These are phyloP conservation scores for Edolisoma coerulescens DNA, from an alignment of 2,113 vertebrate species.

Conservation along the genomic window DNA sequence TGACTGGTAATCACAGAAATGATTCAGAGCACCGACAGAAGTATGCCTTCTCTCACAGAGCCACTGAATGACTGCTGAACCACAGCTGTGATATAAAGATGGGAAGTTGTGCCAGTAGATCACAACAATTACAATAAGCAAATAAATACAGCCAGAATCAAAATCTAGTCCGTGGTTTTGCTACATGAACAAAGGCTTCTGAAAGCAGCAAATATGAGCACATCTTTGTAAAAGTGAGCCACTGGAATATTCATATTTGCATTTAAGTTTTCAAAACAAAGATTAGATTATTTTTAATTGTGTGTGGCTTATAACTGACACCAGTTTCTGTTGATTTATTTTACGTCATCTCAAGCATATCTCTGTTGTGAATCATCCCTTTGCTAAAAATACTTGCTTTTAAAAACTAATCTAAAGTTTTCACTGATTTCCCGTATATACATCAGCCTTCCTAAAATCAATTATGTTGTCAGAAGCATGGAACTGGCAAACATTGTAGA, in stretches of 20 bases:
- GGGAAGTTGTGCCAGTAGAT: neutral
- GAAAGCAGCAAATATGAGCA: conserved; percentile 14
- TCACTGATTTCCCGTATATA: neutral
- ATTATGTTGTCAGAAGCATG: neutral
- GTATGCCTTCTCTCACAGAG: neutral
- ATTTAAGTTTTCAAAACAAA: conserved; percentile 31
- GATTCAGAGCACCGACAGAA: neutral
- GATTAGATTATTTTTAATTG: neutral
- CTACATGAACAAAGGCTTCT: neutral
- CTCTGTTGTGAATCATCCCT: neutral
- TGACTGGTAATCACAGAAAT: neutral
- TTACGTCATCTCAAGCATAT: neutral
- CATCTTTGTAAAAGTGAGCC: neutral
- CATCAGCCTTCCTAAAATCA: neutral
- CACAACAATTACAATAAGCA: neutral
- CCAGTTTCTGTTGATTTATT: neutral
- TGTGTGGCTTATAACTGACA: neutral
- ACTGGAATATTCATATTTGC: neutral
- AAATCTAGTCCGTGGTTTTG: neutral
- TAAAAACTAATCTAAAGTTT: neutral
- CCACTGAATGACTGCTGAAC: neutral
- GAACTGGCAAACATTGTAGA: neutral
- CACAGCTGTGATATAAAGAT: neutral
- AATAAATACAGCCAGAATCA: conserved; percentile 43
- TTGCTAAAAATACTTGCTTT: neutral